Evolutionary conservation across 2,888 invertebrate species (phyloP).

Genomic region (Halictus quadricinctus): DNA sequence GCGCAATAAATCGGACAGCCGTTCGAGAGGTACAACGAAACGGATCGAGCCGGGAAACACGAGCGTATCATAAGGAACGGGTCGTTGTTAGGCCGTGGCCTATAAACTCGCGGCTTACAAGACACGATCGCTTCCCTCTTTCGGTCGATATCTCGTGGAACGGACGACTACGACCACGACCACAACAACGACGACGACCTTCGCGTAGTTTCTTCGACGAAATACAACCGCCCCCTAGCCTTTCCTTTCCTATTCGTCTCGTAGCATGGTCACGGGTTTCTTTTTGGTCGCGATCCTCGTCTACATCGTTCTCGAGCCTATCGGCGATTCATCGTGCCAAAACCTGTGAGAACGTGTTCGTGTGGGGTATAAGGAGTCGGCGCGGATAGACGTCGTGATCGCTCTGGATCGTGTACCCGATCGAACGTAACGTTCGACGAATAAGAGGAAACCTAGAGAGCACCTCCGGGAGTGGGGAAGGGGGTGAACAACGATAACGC

Average conservation of each 20-base stretch:
- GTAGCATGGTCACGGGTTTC: slow-evolving; percentile 17
- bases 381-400: slow-evolving; percentile 55
- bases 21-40: slow-evolving; percentile 30
- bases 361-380: slow-evolving; percentile 24
- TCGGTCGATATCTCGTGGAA: slow-evolving; percentile 41
- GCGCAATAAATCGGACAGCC: slow-evolving; percentile 56
- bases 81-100: slow-evolving; percentile 49
- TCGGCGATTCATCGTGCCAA: slow-evolving; percentile 56
- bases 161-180: slow-evolving; percentile 6
- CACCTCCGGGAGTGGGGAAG: background rate
- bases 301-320: slow-evolving; percentile 50
- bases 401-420: slow-evolving; percentile 41
- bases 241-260: slow-evolving; percentile 32
- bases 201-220: slow-evolving; percentile 40
- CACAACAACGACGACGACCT: slow-evolving; percentile 26
- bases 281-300: slow-evolving; percentile 22
- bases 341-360: slow-evolving; percentile 54
- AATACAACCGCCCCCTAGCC: slow-evolving; percentile 20
- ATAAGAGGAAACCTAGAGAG: slow-evolving; percentile 7
- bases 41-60: slow-evolving; percentile 53
- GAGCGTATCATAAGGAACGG: slow-evolving; percentile 49
- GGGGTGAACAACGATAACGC: slow-evolving; percentile 19
- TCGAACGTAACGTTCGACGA: slow-evolving; percentile 4
- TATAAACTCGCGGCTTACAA: slow-evolving; percentile 61
- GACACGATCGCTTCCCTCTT: slow-evolving; percentile 58